Conservation (phyloP, 2,113 vertebrate genomes). For the Hiodon tergisus region DNA sequence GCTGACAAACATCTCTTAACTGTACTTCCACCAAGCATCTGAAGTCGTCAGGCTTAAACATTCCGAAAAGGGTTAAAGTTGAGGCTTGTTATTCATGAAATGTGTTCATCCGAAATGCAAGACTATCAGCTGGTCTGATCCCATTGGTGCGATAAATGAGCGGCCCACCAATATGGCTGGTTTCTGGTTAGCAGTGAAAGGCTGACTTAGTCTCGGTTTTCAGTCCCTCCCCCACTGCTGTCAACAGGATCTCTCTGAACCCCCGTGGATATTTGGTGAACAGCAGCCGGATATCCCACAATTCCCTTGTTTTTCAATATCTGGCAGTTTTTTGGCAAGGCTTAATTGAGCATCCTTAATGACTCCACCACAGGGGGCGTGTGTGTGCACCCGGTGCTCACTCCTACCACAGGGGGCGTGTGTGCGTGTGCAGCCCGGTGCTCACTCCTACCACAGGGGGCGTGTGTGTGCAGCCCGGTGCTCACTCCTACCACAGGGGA, state of each 20-base stretch:
- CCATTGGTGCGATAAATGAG: too few relatives aligned
- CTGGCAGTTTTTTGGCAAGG: slow-evolving; percentile 20
- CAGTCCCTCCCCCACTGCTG: slow-evolving; percentile 21
- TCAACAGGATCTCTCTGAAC: not conserved
- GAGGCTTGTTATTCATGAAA: too few relatives aligned
- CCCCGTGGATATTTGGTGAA: slow-evolving; percentile 2
- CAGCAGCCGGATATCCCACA: slow-evolving; percentile 29
- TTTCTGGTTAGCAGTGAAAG: too few relatives aligned
- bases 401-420: slow-evolving; percentile 39
- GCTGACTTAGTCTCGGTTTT: too few relatives aligned
- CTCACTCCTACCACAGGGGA: slow-evolving; percentile 21
- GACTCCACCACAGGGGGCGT: slow-evolving; percentile 45
- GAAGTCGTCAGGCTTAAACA: too few relatives aligned
- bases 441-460: slow-evolving; percentile 40
- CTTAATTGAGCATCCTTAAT: slow-evolving; percentile 38
- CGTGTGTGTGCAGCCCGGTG: slow-evolving; percentile 13
- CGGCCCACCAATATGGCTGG: too few relatives aligned
- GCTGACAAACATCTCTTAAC: not conserved
- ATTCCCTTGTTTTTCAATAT: slow-evolving; percentile 30
- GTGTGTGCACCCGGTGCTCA: slow-evolving; percentile 29
- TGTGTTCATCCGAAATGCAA: too few relatives aligned
- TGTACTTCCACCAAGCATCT: too few relatives aligned
- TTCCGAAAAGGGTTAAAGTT: too few relatives aligned
- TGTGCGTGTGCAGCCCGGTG: not conserved
- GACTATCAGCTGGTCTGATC: too few relatives aligned